A percentile compares a stretch with the other conserved stretches of the same genome.
Conservation (phyloP, 2,888 invertebrate genomes). For the Fragum whitleyi region DNA sequence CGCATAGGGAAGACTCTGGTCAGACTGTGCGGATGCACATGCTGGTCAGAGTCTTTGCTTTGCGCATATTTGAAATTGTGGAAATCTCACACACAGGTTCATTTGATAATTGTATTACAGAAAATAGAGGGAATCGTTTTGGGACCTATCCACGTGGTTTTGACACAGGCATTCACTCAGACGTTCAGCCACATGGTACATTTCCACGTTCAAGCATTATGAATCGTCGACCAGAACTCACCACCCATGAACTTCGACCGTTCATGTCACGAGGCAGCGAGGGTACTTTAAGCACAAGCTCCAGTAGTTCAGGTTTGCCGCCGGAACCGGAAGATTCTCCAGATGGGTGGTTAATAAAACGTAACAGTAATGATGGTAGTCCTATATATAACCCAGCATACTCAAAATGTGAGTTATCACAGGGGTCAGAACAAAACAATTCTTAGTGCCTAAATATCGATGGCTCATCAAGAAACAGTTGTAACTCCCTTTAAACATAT, state of each 20-base stretch:
- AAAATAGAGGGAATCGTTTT: slow-evolving; percentile 66
- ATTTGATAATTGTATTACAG: slow-evolving; percentile 8
- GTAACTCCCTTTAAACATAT: too few relatives aligned
- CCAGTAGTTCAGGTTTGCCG: slow-evolving; percentile 82
- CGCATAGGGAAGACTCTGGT: too few relatives aligned
- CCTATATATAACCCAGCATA: slow-evolving; percentile 71
- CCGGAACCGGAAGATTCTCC: slow-evolving; percentile 81
- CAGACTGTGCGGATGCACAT: too few relatives aligned
- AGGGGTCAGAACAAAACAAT: too few relatives aligned
- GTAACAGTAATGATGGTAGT: slow-evolving; percentile 71
- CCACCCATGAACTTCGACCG: slow-evolving; percentile 68
- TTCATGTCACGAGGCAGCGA: slow-evolving; percentile 77
- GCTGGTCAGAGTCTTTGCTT: too few relatives aligned
- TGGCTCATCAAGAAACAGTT: too few relatives aligned
- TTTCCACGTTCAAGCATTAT: slow-evolving; percentile 76
- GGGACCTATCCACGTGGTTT: slow-evolving; percentile 79
- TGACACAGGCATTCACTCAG: slow-evolving; percentile 68
- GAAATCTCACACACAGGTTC: too few relatives aligned
- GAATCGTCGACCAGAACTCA: slow-evolving; percentile 71
- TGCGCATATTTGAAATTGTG: too few relatives aligned
- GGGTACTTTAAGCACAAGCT: slow-evolving; percentile 79
- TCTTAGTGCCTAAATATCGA: not conserved
- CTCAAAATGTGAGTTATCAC: slow-evolving; percentile 77
- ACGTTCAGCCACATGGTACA: slow-evolving; percentile 73
- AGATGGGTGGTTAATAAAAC: slow-evolving; percentile 74